Percentiles rank a stretch among this genome's conserved stretches.
Conservation (phyloP, 2,797 vertebrate species). For the Oreortyx pictus region DNA sequence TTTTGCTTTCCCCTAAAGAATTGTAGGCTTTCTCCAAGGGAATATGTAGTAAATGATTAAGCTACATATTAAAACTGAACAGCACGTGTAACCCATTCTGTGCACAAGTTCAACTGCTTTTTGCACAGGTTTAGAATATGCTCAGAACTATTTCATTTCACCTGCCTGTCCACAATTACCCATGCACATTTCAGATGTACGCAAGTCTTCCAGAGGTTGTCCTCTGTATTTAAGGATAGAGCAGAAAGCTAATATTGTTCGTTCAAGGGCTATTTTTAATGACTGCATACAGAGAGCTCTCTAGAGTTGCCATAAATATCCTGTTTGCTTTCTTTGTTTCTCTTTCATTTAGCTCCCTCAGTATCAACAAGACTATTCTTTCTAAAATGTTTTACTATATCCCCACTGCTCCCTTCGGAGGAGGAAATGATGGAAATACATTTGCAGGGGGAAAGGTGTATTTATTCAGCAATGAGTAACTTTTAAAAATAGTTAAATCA, state of each 20-base stretch:
- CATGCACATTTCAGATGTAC: not conserved
- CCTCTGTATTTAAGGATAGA: not conserved
- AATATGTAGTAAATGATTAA: not conserved
- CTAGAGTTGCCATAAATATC: conserved; percentile 61
- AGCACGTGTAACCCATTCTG: not conserved
- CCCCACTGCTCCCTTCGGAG: conserved; percentile 12
- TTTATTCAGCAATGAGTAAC: conserved; percentile 47
- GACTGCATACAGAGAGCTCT: conserved; percentile 9
- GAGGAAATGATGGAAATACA: conserved; percentile 14
- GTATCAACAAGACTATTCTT: conserved; percentile 47
- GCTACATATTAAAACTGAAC: not conserved
- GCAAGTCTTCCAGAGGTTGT: not conserved
- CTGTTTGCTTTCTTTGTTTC: conserved; percentile 66
- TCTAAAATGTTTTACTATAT: conserved; percentile 17
- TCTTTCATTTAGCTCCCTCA: conserved; percentile 56
- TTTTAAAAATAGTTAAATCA: conserved; percentile 67
- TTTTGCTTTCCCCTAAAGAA: not conserved
- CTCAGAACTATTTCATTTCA: conserved; percentile 39
- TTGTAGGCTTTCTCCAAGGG: not conserved
- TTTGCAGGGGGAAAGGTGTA: conserved; percentile 27
- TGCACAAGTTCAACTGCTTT: not conserved
- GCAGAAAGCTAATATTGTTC: conserved; percentile 58
- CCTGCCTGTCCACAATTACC: conserved; percentile 13
- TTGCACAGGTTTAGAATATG: not conserved
- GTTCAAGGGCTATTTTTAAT: conserved; percentile 59